Percentiles rank a stretch among this genome's conserved stretches.
These are phyloP conservation scores for Lissocephala sabroskyi DNA, from an alignment of 2,888 invertebrate genomes.

Conservation along the genomic window DNA sequence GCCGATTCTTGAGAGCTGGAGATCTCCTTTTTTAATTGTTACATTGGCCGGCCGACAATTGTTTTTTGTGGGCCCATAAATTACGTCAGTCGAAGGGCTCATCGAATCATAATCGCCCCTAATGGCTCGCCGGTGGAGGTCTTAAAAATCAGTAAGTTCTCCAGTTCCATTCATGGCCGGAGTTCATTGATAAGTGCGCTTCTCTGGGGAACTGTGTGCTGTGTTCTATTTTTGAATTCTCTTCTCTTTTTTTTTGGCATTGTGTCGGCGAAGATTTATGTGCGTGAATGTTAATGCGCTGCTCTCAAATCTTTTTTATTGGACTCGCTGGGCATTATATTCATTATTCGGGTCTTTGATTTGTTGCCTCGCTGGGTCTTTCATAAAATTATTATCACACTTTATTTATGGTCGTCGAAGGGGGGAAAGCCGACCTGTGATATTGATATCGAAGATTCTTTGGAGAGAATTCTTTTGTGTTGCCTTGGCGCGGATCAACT, in stretches of 20 bases:
- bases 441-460: constrained; percentile 1
- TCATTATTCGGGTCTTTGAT: constrained; percentile 32
- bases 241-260: constrained; percentile 22
- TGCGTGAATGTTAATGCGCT: constrained; percentile 58
- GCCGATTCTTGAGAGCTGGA: too few relatives aligned
- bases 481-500: constrained; percentile 5
- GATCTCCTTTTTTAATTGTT: too few relatives aligned
- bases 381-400: constrained; percentile 66
- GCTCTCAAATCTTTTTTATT: constrained; percentile 55
- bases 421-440: background rate
- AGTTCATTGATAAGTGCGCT: constrained; percentile 8
- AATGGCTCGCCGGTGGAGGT: constrained; percentile 22
- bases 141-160: too few relatives aligned
- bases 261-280: constrained; percentile 49
- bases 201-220: constrained; percentile 40
- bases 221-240: constrained; percentile 22
- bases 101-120: constrained; percentile 46
- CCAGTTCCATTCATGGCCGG: constrained; percentile 16
- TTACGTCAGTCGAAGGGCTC: constrained; percentile 27
- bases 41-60: constrained; percentile 14
- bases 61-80: constrained; percentile 35
- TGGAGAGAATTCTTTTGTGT: too few relatives aligned
- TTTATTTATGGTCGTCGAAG: constrained; percentile 37
- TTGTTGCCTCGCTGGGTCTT: constrained; percentile 47
- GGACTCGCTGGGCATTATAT: constrained; percentile 35